phyloP scores from a whole-genome alignment of 2,797 vertebrate genomes.

The Esox lucius region DNA sequence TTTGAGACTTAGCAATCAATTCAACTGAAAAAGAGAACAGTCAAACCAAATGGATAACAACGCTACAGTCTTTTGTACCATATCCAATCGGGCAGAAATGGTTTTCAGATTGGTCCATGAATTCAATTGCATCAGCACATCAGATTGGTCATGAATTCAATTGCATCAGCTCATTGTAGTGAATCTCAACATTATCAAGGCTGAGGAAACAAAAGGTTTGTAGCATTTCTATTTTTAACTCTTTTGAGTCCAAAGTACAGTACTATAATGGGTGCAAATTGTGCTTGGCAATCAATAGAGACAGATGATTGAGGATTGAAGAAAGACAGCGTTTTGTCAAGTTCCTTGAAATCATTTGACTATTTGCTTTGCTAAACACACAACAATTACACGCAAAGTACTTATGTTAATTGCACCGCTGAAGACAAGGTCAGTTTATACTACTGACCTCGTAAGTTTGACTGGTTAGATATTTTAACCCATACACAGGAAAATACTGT shows the following conservation, averaged over 20 bases:
- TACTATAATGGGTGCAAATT: not conserved
- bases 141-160: slow-evolving; percentile 50
- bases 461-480: not conserved
- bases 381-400: not conserved
- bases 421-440: slow-evolving; percentile 6
- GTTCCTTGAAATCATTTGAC: not conserved
- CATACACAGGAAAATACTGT: not conserved
- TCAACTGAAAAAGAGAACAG: slow-evolving; percentile 49
- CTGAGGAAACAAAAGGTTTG: slow-evolving; percentile 46
- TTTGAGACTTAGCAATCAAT: slow-evolving; percentile 57
- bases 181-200: slow-evolving; percentile 46
- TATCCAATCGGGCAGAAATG: slow-evolving; percentile 51
- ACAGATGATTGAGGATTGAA: not conserved
- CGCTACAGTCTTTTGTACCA: slow-evolving; percentile 50
- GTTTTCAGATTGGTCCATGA: slow-evolving; percentile 50
- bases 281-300: slow-evolving; percentile 1
- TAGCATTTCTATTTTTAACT: slow-evolving; percentile 15
- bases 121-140: too few relatives aligned
- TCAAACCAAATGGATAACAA: slow-evolving; percentile 49
- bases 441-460: not conserved
- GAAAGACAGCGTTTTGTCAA: not conserved
- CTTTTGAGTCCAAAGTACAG: slow-evolving; percentile 20
- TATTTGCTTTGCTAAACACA: not conserved
- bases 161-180: slow-evolving; percentile 40
- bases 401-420: not conserved